phyloP scores from a whole-genome alignment of 1,140 invertebrate species.

The Aphaenogaster floridana region DNA sequence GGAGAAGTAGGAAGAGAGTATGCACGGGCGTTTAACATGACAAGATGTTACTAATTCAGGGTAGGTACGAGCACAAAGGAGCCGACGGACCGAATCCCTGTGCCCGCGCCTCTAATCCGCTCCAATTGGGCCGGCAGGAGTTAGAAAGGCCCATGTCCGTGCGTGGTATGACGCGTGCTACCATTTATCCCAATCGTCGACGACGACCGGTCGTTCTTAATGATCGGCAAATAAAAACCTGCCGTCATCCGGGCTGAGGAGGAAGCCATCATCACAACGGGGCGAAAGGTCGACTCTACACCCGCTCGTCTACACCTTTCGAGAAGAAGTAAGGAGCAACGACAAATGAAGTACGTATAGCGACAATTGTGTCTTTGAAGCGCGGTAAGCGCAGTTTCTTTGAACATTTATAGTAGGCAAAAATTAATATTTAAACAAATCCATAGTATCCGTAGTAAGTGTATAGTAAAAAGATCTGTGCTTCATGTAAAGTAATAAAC shows the following conservation, averaged over 20 bases:
- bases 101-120: conserved; percentile 83
- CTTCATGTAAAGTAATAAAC: not conserved
- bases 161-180: conserved; percentile 84
- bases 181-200: conserved; percentile 86
- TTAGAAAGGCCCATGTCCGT: conserved; percentile 79
- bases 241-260: conserved; percentile 81
- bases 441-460: not conserved
- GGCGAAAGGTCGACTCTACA: conserved; percentile 66
- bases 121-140: conserved; percentile 83
- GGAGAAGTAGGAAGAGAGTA: conserved; percentile 72
- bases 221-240: conserved; percentile 85
- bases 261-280: conserved; percentile 71
- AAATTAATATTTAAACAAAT: conserved; percentile 3
- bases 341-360: not conserved
- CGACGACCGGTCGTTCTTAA: conserved; percentile 80
- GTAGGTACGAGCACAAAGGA: conserved; percentile 83
- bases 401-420: not conserved
- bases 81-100: conserved; percentile 84
- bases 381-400: not conserved
- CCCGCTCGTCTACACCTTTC: conserved; percentile 72
- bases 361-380: not conserved
- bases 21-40: conserved; percentile 83
- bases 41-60: conserved; percentile 85
- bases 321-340: not conserved
- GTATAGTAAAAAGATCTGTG: not conserved